Base-by-base conservation (phyloP, 30 jellyfish, hydroid and myxozoan genomes). In the Catostylus mosaicus region DNA sequence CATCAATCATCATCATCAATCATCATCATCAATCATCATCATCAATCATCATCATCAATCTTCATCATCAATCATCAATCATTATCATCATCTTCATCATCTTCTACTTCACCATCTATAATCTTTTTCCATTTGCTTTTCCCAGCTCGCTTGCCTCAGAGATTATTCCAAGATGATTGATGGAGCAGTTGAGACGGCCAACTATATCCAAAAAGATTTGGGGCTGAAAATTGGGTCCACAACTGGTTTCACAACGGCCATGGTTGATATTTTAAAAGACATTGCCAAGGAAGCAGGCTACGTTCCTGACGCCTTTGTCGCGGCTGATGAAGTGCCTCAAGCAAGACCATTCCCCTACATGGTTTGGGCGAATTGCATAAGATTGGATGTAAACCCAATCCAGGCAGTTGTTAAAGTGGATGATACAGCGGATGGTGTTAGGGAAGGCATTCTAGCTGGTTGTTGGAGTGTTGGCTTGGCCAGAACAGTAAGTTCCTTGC, bases 391-490 rank as follows among this genome's bases (percentile, higher is more conserved):
- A 26, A 92, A 87, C 52, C 98, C 98, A 16, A 92, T 92, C 52
- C 98, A 92, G 56, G 98, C 98, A 1, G 96, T 92, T 61, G 93
- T 92, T 7, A 92, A 92, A 69, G 98, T 92, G 26, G 98, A 92
- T 65, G 98, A 92, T 51, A 92, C 98, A 20, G 96, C 98, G 22
- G 98, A 92, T 56, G 98, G 98, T 75, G 97, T 92, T 60, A 51
- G 97, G 52, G 98, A 92, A 70, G 98, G 98, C 19, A 77, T 92
- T 20, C 73, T 81, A 24, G 98, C 98, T 50, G 98, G 98, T 10
- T 92, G 97, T 56, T 92, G 98, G 98, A 80, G 96, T 86, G 98
- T 92, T 20, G 98, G 98, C 19, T 69, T 92, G 45, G 98, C 98
- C 27, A 68, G 98, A 52, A 92, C 98, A 67, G 98, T 92, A 75